Evolutionary conservation across 2,888 invertebrate species (phyloP).

Genomic region (Orchestes rusci): DNA sequence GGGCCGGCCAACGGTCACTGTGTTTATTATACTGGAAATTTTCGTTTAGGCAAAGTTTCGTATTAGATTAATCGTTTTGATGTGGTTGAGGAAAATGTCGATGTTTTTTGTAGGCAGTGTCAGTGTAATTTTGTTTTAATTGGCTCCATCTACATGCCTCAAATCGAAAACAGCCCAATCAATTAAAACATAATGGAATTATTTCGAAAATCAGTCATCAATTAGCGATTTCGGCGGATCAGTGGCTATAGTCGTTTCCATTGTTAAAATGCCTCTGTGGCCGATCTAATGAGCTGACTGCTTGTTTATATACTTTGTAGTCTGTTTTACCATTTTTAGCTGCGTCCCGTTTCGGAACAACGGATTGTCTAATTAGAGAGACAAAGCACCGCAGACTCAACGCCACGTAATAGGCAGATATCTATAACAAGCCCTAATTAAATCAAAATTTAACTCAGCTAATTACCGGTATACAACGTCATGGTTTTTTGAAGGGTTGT

Average conservation of each 20-base stretch:
- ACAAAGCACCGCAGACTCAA: slow-evolving; percentile 38
- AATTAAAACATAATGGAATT: too few relatives aligned
- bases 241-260: slow-evolving; percentile 26
- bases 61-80: too few relatives aligned
- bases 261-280: slow-evolving; percentile 40
- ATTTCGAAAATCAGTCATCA: too few relatives aligned
- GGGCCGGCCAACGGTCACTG: slow-evolving; percentile 2
- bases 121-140: too few relatives aligned
- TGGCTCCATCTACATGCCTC: too few relatives aligned
- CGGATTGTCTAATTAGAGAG: slow-evolving; percentile 37
- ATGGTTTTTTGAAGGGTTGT: too few relatives aligned
- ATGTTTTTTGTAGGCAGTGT: too few relatives aligned
- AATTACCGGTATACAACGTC: too few relatives aligned
- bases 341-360: slow-evolving; percentile 19
- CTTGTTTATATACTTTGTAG: slow-evolving; percentile 42
- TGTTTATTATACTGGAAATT: slow-evolving; percentile 9
- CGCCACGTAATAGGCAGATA: slow-evolving; percentile 41
- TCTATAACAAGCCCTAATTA: slow-evolving; percentile 41
- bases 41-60: too few relatives aligned
- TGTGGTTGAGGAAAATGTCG: too few relatives aligned
- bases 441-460: slow-evolving; percentile 23
- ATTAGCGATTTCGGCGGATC: slow-evolving; percentile 23
- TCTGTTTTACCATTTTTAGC: slow-evolving; percentile 40
- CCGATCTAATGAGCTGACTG: slow-evolving; percentile 42
- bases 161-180: too few relatives aligned